Percentiles rank a stretch among this genome's conserved stretches.
phyloP scores from a whole-genome alignment of 2,113 vertebrate genomes.

The Megaptera novaeangliae region DNA sequence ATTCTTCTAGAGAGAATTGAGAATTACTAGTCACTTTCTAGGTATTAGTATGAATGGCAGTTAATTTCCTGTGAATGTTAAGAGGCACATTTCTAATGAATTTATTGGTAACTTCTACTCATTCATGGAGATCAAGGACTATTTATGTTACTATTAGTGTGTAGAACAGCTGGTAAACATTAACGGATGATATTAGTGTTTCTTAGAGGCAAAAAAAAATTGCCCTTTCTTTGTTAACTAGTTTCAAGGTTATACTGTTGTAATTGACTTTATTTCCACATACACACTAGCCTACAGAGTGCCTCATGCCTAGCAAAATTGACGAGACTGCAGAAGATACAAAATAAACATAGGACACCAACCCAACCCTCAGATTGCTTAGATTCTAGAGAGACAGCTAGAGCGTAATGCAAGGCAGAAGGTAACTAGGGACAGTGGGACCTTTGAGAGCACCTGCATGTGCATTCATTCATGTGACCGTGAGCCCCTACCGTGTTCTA shows the following conservation, averaged over 20 bases:
- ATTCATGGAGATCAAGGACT: not conserved
- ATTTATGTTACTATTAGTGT: not conserved
- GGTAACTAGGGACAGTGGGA: not conserved
- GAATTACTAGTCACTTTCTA: not conserved
- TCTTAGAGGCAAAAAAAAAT: slow-evolving; percentile 11
- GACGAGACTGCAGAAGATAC: not conserved
- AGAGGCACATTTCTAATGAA: rapidly evolving
- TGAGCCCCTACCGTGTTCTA: not conserved
- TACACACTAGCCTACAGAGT: not conserved
- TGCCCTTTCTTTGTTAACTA: not conserved
- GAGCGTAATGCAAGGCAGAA: not conserved
- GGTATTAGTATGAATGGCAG: not conserved
- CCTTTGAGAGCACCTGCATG: not conserved
- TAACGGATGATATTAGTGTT: not conserved
- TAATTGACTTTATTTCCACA: not conserved
- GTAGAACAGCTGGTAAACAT: not conserved
- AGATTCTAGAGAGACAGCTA: not conserved
- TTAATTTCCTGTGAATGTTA: not conserved
- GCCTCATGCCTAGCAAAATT: not conserved
- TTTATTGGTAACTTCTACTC: not conserved
- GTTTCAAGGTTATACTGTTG: not conserved
- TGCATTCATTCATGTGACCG: rapidly evolving
- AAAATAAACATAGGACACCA: not conserved
- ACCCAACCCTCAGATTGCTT: not conserved
- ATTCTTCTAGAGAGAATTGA: not conserved